Evolutionary conservation across 2,888 invertebrate species (phyloP).

Genomic region (Leucophenga maculata): DNA sequence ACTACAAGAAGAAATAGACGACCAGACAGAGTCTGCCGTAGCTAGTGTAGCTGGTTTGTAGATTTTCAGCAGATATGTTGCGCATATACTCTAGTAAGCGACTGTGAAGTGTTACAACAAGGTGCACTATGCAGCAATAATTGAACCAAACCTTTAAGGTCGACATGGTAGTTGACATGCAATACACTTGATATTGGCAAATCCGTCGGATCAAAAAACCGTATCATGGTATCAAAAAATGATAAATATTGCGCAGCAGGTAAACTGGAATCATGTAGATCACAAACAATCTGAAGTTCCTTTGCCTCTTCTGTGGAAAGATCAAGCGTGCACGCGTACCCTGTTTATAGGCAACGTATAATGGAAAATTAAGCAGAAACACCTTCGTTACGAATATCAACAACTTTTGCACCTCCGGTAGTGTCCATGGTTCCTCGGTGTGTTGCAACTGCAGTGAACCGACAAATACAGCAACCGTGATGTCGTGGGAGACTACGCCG

Average conservation of each 20-base stretch:
- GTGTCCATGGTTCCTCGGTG: constrained; percentile 77
- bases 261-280: constrained; percentile 93
- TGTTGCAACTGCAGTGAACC: constrained; percentile 49
- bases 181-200: constrained; percentile 90
- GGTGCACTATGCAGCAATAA: constrained; percentile 89
- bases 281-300: constrained; percentile 78
- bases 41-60: constrained; percentile 89
- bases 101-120: constrained; percentile 89
- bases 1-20: constrained; percentile 89
- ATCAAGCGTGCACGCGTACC: constrained; percentile 84
- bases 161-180: constrained; percentile 91
- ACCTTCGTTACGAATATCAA: constrained; percentile 90
- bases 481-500: constrained; percentile 6
- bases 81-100: constrained; percentile 94
- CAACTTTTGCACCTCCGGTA: constrained; percentile 90
- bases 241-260: constrained; percentile 90
- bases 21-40: constrained; percentile 98
- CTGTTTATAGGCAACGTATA: constrained; percentile 90
- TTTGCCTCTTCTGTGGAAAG: constrained; percentile 86
- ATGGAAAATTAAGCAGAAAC: constrained; percentile 91
- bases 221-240: constrained; percentile 90
- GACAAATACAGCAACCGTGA: constrained; percentile 43
- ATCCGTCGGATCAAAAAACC: constrained; percentile 86
- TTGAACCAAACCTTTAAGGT: constrained; percentile 95
- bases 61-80: constrained; percentile 90